Evolutionary conservation across 2,888 invertebrate species (phyloP).

Genomic region (Lasius platythorax): DNA sequence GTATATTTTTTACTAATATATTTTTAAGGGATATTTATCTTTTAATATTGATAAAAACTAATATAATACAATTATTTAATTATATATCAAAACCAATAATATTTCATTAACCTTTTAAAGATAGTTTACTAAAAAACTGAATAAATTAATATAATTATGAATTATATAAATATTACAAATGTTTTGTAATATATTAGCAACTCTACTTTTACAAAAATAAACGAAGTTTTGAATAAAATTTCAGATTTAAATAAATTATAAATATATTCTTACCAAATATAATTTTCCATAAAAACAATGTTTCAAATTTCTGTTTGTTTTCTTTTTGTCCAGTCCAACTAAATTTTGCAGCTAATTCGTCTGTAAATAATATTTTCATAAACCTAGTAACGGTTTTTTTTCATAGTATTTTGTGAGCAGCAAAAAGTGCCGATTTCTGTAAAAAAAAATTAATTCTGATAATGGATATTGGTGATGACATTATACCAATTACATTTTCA

Average conservation of each 20-base stretch:
- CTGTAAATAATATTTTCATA: slow-evolving; percentile 17
- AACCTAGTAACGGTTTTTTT: neutral
- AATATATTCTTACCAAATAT: slow-evolving; percentile 25
- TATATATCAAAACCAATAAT: neutral
- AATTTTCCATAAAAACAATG: slow-evolving; percentile 9
- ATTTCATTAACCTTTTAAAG: neutral
- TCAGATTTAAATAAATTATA: slow-evolving; percentile 12
- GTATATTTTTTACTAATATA: too few relatives aligned
- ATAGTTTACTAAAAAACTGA: neutral
- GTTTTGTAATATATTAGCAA: neutral
- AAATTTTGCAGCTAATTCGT: slow-evolving; percentile 16
- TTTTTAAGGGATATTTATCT: too few relatives aligned
- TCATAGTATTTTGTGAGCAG: neutral
- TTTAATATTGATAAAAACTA: too few relatives aligned
- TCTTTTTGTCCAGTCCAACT: slow-evolving; percentile 23
- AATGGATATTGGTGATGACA: neutral
- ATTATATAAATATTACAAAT: neutral
- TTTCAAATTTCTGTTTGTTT: slow-evolving; percentile 22
- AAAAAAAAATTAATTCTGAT: slow-evolving; percentile 12
- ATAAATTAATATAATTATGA: neutral
- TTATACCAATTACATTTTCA: neutral
- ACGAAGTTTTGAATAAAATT: neutral
- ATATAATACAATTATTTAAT: too few relatives aligned
- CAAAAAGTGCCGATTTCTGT: slow-evolving; percentile 13
- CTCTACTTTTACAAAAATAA: slow-evolving; percentile 1